phyloP scores from a whole-genome alignment of 2,113 vertebrate genomes.

The Blennius ocellaris region DNA sequence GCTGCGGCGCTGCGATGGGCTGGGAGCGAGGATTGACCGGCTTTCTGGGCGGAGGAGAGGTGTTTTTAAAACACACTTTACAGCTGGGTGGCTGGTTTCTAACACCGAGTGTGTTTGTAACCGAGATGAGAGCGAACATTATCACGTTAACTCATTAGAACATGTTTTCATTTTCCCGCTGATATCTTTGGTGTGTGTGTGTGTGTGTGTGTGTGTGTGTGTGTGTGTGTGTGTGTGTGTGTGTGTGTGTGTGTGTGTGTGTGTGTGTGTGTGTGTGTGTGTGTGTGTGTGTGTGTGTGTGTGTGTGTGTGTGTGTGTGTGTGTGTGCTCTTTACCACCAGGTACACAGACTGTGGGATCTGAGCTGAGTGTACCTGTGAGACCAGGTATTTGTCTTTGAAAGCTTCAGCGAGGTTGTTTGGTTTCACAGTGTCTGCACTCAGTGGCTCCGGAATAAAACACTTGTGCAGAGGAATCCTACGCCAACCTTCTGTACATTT shows the following conservation, averaged over 20 bases:
- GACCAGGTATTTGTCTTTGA: slow-evolving; percentile 5
- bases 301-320: too few species aligned
- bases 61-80: not conserved
- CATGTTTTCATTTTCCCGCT: not conserved
- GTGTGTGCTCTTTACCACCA: not conserved
- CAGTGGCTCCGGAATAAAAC: not conserved
- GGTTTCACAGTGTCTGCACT: not conserved
- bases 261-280: too few species aligned
- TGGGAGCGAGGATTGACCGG: slow-evolving; percentile 14
- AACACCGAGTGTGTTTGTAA: too few species aligned
- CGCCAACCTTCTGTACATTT: too few species aligned
- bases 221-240: too few species aligned
- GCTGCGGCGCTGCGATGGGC: slow-evolving; percentile 34
- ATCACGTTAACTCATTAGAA: not conserved
- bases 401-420: not conserved
- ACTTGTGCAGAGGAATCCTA: too few species aligned
- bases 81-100: too few species aligned
- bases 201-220: too few species aligned
- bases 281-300: too few species aligned
- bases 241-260: too few species aligned
- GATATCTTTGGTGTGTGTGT: too few species aligned
- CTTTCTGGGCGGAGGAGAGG: not conserved
- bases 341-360: not conserved
- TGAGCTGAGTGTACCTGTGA: not conserved
- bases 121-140: too few species aligned